Evolutionary conservation across 92 coral and sea anemone species (phyloP).

Genomic region (Epizoanthus scotinus): DNA sequence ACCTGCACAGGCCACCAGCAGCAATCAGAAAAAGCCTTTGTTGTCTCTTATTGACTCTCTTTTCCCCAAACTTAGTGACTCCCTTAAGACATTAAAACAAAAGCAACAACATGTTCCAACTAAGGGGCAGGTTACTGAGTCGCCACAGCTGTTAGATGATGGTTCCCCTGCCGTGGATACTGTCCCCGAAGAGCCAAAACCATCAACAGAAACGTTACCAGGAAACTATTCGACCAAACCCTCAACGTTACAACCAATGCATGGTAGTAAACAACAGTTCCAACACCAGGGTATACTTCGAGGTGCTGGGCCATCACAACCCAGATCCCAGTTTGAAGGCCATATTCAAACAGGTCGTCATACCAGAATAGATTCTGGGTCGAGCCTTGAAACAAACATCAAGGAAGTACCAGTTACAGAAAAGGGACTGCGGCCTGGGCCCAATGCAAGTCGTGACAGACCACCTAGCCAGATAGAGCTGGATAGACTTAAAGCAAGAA

Average conservation of each 20-base stretch:
- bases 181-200: slow-evolving; percentile 36
- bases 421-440: slow-evolving; percentile 4
- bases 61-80: slow-evolving; percentile 84
- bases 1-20: slow-evolving; percentile 42
- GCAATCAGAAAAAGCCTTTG: slow-evolving; percentile 66
- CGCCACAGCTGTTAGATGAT: not conserved
- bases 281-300: slow-evolving; percentile 19
- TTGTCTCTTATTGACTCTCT: slow-evolving; percentile 79
- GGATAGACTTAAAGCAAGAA: slow-evolving; percentile 34
- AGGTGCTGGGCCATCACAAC: not conserved
- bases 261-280: not conserved
- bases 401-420: not conserved
- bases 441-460: not conserved
- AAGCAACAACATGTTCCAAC: slow-evolving; percentile 45
- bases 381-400: not conserved
- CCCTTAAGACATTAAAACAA: slow-evolving; percentile 73
- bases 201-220: slow-evolving; percentile 7
- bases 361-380: not conserved
- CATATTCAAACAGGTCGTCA: not conserved
- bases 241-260: not conserved
- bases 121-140: not conserved
- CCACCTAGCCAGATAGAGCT: slow-evolving; percentile 34
- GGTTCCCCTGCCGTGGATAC: slow-evolving; percentile 18
- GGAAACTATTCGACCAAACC: not conserved
- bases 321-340: not conserved